Base-by-base conservation (phyloP, 1,140 invertebrate species). In the Drosophila novamexicana region DNA sequence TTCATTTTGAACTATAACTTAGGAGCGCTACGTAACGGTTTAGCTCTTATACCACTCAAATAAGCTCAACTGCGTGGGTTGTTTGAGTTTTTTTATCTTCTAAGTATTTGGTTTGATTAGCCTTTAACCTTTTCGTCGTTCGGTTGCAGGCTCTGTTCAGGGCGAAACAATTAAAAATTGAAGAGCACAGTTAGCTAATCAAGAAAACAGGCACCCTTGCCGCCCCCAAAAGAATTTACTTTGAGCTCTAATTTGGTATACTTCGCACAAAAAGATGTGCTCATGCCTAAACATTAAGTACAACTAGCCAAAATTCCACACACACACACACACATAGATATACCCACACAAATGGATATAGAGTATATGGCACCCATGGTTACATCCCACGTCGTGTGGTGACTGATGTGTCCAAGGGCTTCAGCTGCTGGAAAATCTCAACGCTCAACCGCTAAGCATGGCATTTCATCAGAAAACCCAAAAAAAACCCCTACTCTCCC, bases 401-500 rank as follows among this genome's bases (percentile, higher is more conserved):
- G 16, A 64, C 29, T 64, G 79, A 65, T 59, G 67, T 37, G 65
- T 69, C 70, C 58, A 53, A 47, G 47, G 50, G 67, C 64, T 77
- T 62, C 58, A 64, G 40, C 49, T 56, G 34, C 45, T 61, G 47
- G 52, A 77, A 86, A 86, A 86, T 86, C 82, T 81, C 82, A 65
- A 67, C 57, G 70, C 82, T 85, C 69, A 79, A 86, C 82, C 82
- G 82, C 82, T 84, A 86, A 86, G 82, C 78, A 81, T 81, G 82
- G 78, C 82, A 86, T 86, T 86, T 86, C 81, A 84, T 84, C 81
- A 84, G 81, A 29, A 29, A 29, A 29, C 64, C 56, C 34, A 47
- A 40, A 54, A 32, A 32, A 54, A 54, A 16, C 14, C 32, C 7
- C 34, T 32, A 22, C 12, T 12, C 49, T 2, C 29, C 29, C 45